Evolutionary conservation across 2,113 vertebrate species (phyloP).

Genomic region (Ceyx cyanopectus): DNA sequence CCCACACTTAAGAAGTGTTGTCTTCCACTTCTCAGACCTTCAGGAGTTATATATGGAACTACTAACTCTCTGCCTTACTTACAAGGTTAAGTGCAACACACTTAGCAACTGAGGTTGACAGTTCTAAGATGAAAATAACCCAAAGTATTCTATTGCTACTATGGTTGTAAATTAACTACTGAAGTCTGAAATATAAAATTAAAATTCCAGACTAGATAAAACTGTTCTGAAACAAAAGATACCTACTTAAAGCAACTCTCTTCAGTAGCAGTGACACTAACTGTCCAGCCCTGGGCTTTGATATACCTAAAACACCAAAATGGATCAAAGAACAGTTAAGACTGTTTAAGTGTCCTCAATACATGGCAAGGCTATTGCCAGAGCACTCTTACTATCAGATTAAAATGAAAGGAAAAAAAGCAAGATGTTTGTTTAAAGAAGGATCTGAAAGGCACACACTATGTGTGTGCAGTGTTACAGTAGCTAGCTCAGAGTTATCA

Average conservation of each 20-base stretch:
- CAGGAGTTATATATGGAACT: background rate
- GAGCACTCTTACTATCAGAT: background rate
- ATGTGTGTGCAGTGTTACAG: background rate
- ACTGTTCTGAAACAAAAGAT: background rate
- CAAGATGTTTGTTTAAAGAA: background rate
- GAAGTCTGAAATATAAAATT: background rate
- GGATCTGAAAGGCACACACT: background rate
- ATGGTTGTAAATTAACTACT: background rate
- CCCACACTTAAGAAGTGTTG: background rate
- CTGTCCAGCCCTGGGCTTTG: background rate
- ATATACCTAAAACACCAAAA: background rate
- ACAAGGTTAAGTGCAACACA: rapidly evolving
- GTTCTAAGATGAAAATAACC: background rate
- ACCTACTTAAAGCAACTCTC: background rate
- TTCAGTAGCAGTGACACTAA: background rate
- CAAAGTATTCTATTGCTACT: background rate
- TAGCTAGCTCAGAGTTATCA: background rate
- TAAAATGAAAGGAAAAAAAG: background rate
- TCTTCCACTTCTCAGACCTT: background rate
- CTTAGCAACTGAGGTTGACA: background rate
- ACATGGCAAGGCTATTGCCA: background rate
- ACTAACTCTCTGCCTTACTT: background rate
- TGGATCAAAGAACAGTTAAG: background rate
- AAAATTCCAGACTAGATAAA: background rate
- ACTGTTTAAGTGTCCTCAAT: background rate